phyloP scores from a whole-genome alignment of 2,113 vertebrate species.

The Xyliphius kryptos region DNA sequence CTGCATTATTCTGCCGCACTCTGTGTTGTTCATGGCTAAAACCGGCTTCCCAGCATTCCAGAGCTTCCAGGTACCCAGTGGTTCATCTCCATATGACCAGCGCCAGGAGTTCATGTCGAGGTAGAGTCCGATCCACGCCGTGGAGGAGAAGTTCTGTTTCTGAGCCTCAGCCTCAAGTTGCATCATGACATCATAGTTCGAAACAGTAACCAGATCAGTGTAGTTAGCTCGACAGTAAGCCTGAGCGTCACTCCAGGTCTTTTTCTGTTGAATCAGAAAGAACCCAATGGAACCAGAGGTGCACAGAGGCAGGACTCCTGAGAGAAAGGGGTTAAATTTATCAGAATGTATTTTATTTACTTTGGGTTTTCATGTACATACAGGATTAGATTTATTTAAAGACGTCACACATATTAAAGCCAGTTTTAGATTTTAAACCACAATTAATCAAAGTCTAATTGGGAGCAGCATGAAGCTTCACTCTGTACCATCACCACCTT shows the following conservation, averaged over 20 bases:
- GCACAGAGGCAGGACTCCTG: not conserved
- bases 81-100: slow-evolving; percentile 11
- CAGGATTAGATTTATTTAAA: too few species aligned
- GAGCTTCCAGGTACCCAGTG: not conserved
- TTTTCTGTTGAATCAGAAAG: slow-evolving; percentile 9
- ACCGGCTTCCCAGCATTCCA: too few species aligned
- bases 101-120: slow-evolving; percentile 20
- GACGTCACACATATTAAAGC: too few species aligned
- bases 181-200: not conserved
- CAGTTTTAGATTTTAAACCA: too few species aligned
- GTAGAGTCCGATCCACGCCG: slow-evolving; percentile 20
- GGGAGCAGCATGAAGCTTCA: too few species aligned
- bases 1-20: too few species aligned
- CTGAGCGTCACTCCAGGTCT: slow-evolving; percentile 17
- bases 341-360: too few species aligned
- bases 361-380: too few species aligned
- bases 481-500: too few species aligned
- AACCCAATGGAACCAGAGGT: not conserved
- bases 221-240: slow-evolving; percentile 8
- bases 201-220: slow-evolving; percentile 6
- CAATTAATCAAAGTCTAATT: too few species aligned
- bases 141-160: not conserved
- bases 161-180: not conserved
- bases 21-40: too few species aligned
- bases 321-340: not conserved